These are phyloP conservation scores for Eupristina koningsbergeri DNA, from an alignment of 1,140 invertebrate genomes.

Conservation along the genomic window DNA sequence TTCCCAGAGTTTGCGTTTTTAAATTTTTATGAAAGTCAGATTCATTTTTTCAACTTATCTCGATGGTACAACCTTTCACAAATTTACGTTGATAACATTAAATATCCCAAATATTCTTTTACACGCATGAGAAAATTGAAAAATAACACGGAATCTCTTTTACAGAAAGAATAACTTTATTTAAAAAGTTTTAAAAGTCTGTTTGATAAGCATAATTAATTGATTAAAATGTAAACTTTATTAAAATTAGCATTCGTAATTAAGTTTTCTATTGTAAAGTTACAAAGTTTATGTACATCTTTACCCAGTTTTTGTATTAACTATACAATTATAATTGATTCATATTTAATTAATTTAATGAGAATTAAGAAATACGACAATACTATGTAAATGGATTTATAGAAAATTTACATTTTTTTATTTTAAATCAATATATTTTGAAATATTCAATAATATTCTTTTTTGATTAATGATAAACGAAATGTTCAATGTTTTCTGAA, in stretches of 20 bases:
- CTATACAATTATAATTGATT: neutral
- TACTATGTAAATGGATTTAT: too few relatives aligned
- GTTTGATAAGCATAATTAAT: neutral
- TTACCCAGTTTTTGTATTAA: neutral
- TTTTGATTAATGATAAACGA: too few relatives aligned
- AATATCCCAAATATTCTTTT: neutral
- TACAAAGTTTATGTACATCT: neutral
- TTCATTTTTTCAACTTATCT: neutral
- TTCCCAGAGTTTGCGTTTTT: neutral
- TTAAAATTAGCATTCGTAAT: neutral
- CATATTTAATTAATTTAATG: too few relatives aligned
- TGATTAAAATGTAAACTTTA: neutral
- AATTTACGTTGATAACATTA: neutral
- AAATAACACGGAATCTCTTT: neutral
- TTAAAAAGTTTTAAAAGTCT: neutral
- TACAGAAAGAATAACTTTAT: neutral
- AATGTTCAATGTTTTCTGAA: too few relatives aligned
- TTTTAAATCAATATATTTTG: too few relatives aligned
- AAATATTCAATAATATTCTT: too few relatives aligned
- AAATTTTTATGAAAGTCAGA: neutral
- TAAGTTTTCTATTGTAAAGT: neutral
- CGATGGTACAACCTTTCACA: neutral
- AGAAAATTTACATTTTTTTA: too few relatives aligned
- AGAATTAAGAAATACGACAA: too few relatives aligned
- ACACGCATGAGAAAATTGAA: neutral